These are phyloP conservation scores for Kryptolebias marmoratus DNA, from an alignment of 2,113 vertebrate species.

Conservation along the genomic window DNA sequence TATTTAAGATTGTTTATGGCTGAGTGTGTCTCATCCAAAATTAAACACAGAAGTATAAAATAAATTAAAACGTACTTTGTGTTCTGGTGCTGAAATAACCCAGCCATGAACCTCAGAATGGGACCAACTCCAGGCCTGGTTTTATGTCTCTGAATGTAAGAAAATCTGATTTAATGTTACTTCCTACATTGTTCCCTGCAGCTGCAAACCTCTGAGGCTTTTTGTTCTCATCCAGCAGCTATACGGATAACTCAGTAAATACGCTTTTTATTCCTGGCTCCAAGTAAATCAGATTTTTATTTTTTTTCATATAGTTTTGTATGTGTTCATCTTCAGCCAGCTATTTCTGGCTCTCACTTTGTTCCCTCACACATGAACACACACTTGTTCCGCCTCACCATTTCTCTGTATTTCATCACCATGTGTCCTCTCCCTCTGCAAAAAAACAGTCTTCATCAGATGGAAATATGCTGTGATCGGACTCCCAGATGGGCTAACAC, in stretches of 20 bases:
- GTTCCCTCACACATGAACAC: neutral
- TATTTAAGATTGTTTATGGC: neutral
- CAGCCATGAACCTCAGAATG: neutral
- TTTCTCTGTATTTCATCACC: conserved; percentile 1
- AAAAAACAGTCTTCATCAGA: conserved; percentile 21
- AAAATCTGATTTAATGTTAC: conserved; percentile 20
- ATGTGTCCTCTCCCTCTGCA: neutral
- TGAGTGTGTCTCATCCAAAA: too few species aligned
- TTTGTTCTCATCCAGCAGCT: neutral
- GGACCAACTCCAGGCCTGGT: neutral
- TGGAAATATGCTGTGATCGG: neutral
- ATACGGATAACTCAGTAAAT: neutral
- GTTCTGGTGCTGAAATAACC: neutral
- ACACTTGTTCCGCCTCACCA: neutral
- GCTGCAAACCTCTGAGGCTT: neutral
- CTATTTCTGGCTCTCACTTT: neutral
- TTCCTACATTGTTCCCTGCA: conserved; percentile 6
- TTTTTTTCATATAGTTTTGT: neutral
- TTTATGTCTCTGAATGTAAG: conserved; percentile 5
- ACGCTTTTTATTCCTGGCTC: neutral
- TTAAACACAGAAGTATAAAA: neutral
- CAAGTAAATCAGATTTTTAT: neutral
- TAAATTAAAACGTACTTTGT: neutral
- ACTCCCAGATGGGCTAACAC: conserved; percentile 15
- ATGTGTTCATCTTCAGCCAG: neutral